Evolutionary conservation across 2,113 vertebrate genomes (phyloP), one percentile per base, ranked within the genome.

Genomic region (Rhea pennata): DNA sequence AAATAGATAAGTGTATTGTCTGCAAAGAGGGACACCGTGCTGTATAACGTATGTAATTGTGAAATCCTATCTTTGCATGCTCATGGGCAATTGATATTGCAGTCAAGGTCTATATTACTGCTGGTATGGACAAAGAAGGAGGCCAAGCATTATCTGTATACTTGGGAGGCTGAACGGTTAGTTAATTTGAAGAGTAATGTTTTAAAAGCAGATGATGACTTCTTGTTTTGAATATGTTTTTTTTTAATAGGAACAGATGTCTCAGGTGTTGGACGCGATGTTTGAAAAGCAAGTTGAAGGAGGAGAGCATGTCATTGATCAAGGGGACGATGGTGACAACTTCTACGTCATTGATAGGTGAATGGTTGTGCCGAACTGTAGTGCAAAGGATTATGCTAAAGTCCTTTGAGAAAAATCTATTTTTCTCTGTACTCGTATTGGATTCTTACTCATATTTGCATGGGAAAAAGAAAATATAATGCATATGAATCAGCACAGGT

Each of bases 271-370:
- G 97, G 99, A 99, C 95, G 99, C 99, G 24, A 99, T 99, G 98
- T 99, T 99, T 98, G 99, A 99, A 98, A 99, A 99, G 97, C 95
- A 98, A 90, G 98, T 99, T 96, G 98, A 98, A 94, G 98, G 98
- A 93, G 99, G 98, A 16, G 99, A 99, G 87, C 99, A 99, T 82
- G 98, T 99, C 87, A 99, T 99, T 77, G 99, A 99, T 96, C 99
- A 99, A 98, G 99, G 99, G 48, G 99, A 99, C 87, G 99, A 99
- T 61, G 99, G 99, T 17, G 99, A 99, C 98, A 99, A 99, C 98
- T 99, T 99, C 95, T 99, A 99, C 33, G 99, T 99, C 72, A 99
- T 99, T 80, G 99, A 99, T 87, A 99, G 98, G 99, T 99, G 97
- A 97, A 93, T 95, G 26, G 33, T 26, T 51, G 17, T 59, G 36